Conservation (phyloP, 2,888 invertebrate genomes). For the Choristoneura rosaceana region DNA sequence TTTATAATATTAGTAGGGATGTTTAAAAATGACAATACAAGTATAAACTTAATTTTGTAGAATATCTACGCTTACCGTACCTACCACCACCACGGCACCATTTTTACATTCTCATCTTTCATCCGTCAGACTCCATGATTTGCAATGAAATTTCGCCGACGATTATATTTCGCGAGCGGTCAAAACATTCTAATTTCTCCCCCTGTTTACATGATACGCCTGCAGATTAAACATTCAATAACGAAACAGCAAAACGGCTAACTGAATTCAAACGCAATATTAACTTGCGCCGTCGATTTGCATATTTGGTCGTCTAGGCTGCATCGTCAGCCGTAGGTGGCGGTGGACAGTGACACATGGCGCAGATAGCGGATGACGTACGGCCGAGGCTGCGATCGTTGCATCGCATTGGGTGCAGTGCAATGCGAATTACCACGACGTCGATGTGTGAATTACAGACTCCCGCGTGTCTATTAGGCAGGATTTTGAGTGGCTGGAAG, state of each 20-base stretch:
- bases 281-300: slow-evolving; percentile 50
- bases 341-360: slow-evolving; percentile 72
- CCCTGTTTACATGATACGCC: not conserved
- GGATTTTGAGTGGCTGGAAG: slow-evolving; percentile 18
- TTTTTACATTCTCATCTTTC: too few relatives aligned
- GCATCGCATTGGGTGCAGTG: slow-evolving; percentile 68
- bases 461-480: slow-evolving; percentile 46
- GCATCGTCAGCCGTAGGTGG: slow-evolving; percentile 43
- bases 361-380: slow-evolving; percentile 77
- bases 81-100: too few relatives aligned
- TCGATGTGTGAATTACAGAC: slow-evolving; percentile 63
- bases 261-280: slow-evolving; percentile 37
- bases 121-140: too few relatives aligned
- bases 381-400: slow-evolving; percentile 54
- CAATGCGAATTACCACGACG: slow-evolving; percentile 46
- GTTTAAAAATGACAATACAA: too few relatives aligned
- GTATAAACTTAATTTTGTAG: too few relatives aligned
- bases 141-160: not conserved
- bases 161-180: not conserved
- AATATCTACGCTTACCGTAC: too few relatives aligned
- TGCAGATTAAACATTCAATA: slow-evolving; percentile 8
- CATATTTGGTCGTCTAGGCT: slow-evolving; percentile 55
- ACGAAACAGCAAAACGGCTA: slow-evolving; percentile 12
- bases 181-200: not conserved
- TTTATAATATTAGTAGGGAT: too few relatives aligned